phyloP scores from a whole-genome alignment of 2,888 invertebrate genomes.

The Diloba caeruleocephala region DNA sequence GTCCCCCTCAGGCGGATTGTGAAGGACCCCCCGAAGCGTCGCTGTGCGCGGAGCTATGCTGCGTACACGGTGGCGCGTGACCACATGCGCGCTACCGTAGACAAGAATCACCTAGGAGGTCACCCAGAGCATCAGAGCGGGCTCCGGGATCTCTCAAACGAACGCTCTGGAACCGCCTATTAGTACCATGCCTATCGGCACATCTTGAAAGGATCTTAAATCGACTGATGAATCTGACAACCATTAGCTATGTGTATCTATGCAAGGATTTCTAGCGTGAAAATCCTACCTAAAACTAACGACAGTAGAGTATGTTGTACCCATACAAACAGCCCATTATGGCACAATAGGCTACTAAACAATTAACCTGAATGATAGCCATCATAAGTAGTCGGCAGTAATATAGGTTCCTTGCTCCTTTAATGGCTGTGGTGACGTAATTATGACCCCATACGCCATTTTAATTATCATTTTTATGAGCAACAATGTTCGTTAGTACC shows the following conservation, averaged over 20 bases:
- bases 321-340: constrained; percentile 37
- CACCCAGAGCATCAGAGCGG: too few relatives aligned
- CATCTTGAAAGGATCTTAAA: too few relatives aligned
- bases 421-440: constrained; percentile 42
- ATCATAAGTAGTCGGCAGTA: constrained; percentile 30
- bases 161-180: too few relatives aligned
- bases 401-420: constrained; percentile 26
- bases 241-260: neutral
- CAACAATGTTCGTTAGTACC: constrained; percentile 16
- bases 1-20: too few relatives aligned
- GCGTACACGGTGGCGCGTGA: too few relatives aligned
- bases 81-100: too few relatives aligned
- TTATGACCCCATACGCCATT: constrained; percentile 26
- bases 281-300: constrained; percentile 31
- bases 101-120: too few relatives aligned
- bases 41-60: too few relatives aligned
- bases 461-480: constrained; percentile 54
- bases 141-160: too few relatives aligned
- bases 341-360: constrained; percentile 30
- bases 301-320: constrained; percentile 1
- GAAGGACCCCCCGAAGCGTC: too few relatives aligned
- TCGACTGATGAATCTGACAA: too few relatives aligned
- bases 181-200: too few relatives aligned
- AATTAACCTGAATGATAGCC: constrained; percentile 49
- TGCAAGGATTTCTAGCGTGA: neutral